Base-by-base conservation (phyloP, 2,888 invertebrate species). In the Sminthurides aquaticus region DNA sequence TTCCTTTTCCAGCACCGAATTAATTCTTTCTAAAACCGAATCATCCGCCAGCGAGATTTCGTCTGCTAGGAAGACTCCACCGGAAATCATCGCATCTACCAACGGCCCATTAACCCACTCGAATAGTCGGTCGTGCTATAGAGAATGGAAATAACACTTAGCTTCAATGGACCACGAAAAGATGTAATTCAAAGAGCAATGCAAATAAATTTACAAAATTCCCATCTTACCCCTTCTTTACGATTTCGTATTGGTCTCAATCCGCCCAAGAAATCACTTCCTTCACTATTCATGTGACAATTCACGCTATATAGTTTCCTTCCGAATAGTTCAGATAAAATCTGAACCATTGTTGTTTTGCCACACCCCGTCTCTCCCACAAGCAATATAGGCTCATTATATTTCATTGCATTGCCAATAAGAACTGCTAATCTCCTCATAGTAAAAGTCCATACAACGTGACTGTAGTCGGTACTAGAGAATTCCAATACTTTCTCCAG, bases 11-110 rank as follows among this genome's bases (percentile, higher is more conserved):
- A 99, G 81, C 62, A 99, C 84, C 27, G 96, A 97, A 81, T 99
- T 99, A 63, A 99, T 81, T 76, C 99, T 84, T 80, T 99, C 99
- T 62, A 99, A 81, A 1, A 99, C 99, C 70, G 95, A 95, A 77
- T 99, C 98, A 78, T 98, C 98, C 0, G 99, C 98, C 69, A 99
- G 80, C 0, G 99, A 99, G 75, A 99, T 99, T 84, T 99, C 99
- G 80, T 99, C 99, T 0, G 96, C 91, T 71, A 99, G 82, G 77
- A 99, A 94, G 77, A 93, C 84, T 67, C 86, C 83, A 0, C 98
- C 99, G 18, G 84, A 81, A 73, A 84, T 82, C 97, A 99, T 96
- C 0, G 97, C 89, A 67, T 85, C 82, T 57, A 99, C 89, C 62
- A 99, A 81, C 0, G 97, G 95, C 0, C 99, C 99, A 78, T 99